Evolutionary conservation across 2,888 invertebrate genomes (phyloP).

Genomic region (Helleia helle): DNA sequence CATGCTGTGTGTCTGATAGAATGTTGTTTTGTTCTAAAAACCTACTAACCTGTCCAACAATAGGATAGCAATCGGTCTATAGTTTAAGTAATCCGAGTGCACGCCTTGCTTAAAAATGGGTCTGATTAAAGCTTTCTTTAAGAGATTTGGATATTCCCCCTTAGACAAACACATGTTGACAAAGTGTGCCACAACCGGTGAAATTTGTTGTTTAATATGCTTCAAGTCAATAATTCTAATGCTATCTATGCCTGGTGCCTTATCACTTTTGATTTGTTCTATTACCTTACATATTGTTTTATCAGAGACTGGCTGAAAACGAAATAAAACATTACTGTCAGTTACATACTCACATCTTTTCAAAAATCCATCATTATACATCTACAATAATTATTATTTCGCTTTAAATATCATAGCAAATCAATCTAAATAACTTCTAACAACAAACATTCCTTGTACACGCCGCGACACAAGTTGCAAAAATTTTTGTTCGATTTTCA

Average conservation of each 20-base stretch:
- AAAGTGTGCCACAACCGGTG: constrained; percentile 13
- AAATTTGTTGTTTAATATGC: constrained; percentile 5
- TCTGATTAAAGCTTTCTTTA: constrained; percentile 13
- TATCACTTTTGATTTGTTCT: not conserved
- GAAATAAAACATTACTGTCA: too few species aligned
- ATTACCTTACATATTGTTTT: constrained; percentile 8
- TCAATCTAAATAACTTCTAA: too few species aligned
- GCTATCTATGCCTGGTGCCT: constrained; percentile 8
- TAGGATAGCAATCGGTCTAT: constrained; percentile 15
- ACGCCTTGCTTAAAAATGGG: constrained; percentile 15
- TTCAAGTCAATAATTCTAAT: constrained; percentile 14
- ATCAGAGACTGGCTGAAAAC: too few species aligned
- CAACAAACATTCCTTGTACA: too few species aligned
- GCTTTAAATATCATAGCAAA: too few species aligned
- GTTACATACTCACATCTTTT: too few species aligned
- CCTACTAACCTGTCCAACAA: not conserved
- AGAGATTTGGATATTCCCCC: constrained; percentile 10
- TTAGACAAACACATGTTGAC: constrained; percentile 12
- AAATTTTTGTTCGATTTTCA: too few species aligned
- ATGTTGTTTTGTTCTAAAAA: not conserved
- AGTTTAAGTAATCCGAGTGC: constrained; percentile 13
- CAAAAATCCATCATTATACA: too few species aligned
- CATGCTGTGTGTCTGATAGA: constrained; percentile 8
- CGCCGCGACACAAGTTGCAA: too few species aligned
- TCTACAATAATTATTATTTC: too few species aligned